Percentiles rank a stretch among this genome's conserved stretches.
Evolutionary conservation across 2,888 invertebrate genomes (phyloP).

Genomic region (Euproctis similis): DNA sequence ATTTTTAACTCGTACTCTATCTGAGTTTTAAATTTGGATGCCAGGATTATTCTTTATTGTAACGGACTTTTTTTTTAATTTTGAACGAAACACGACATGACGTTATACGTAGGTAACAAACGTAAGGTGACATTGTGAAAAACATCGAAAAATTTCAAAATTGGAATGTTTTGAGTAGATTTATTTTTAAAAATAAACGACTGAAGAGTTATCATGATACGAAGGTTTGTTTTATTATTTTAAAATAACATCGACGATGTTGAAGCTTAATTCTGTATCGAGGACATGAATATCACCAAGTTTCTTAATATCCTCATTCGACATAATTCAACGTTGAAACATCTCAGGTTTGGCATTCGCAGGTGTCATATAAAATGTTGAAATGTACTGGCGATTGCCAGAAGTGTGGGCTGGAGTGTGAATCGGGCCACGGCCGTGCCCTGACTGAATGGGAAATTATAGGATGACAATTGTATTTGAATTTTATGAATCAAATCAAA

Average conservation of each 20-base stretch:
- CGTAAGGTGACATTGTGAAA: constrained; percentile 39
- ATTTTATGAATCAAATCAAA: background rate
- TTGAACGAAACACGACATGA: constrained; percentile 59
- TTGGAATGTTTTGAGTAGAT: constrained; percentile 14
- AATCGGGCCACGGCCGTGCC: constrained; percentile 53
- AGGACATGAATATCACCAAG: constrained; percentile 6
- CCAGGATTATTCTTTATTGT: constrained; percentile 60
- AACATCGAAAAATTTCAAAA: constrained; percentile 31
- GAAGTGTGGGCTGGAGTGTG: constrained; percentile 51
- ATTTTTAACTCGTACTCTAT: constrained; percentile 55
- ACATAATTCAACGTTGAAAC: constrained; percentile 14
- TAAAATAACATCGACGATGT: constrained; percentile 3
- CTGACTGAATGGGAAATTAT: background rate
- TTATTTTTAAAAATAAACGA: constrained; percentile 4
- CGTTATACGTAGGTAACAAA: constrained; percentile 46
- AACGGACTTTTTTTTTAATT: constrained; percentile 60
- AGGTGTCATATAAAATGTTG: constrained; percentile 39
- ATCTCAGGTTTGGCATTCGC: constrained; percentile 20
- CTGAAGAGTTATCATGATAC: background rate
- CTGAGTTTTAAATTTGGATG: constrained; percentile 67
- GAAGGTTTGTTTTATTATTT: constrained; percentile 2
- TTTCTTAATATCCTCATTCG: constrained; percentile 6
- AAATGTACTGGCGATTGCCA: constrained; percentile 44
- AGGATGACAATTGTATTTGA: constrained; percentile 1
- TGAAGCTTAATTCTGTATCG: constrained; percentile 4